Conservation (phyloP, 1,140 invertebrate species). For the Heliconius himera region DNA sequence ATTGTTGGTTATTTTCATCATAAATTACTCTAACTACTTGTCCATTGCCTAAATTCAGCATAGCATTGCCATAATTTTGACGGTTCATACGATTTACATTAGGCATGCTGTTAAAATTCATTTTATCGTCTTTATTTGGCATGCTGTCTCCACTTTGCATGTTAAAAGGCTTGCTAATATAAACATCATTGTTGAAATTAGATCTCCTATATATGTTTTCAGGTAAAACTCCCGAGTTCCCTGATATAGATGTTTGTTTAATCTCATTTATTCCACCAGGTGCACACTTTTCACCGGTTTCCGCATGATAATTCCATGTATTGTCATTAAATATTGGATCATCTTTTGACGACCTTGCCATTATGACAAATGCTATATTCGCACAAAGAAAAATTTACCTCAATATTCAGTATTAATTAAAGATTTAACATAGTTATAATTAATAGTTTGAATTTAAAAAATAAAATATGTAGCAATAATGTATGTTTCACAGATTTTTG, state of each 20-base stretch:
- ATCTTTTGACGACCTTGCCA: slow-evolving; percentile 78
- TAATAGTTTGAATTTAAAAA: slow-evolving; percentile 33
- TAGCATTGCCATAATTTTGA: slow-evolving; percentile 72
- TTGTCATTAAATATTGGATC: slow-evolving; percentile 73
- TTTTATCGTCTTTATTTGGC: slow-evolving; percentile 60
- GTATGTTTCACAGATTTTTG: slow-evolving; percentile 63
- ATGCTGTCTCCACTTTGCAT: slow-evolving; percentile 55
- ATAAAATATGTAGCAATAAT: slow-evolving; percentile 28
- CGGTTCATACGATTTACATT: slow-evolving; percentile 55
- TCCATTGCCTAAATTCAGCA: slow-evolving; percentile 74
- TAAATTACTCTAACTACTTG: slow-evolving; percentile 72
- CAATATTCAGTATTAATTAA: slow-evolving; percentile 43
- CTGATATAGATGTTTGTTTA: slow-evolving; percentile 53
- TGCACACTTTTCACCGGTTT: slow-evolving; percentile 64
- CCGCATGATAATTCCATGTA: slow-evolving; percentile 72
- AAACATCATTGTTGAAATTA: slow-evolving; percentile 68
- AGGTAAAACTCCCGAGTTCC: slow-evolving; percentile 54
- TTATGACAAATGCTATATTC: slow-evolving; percentile 60
- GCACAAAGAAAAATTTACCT: slow-evolving; percentile 35
- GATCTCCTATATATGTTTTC: slow-evolving; percentile 64
- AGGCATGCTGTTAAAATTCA: slow-evolving; percentile 55
- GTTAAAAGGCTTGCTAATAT: slow-evolving; percentile 66
- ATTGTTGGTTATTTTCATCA: slow-evolving; percentile 75
- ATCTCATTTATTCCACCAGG: slow-evolving; percentile 62
- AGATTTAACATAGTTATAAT: slow-evolving; percentile 63